Evolutionary conservation across 2,797 vertebrate species (phyloP).

Genomic region (Eutrigla gurnardus): DNA sequence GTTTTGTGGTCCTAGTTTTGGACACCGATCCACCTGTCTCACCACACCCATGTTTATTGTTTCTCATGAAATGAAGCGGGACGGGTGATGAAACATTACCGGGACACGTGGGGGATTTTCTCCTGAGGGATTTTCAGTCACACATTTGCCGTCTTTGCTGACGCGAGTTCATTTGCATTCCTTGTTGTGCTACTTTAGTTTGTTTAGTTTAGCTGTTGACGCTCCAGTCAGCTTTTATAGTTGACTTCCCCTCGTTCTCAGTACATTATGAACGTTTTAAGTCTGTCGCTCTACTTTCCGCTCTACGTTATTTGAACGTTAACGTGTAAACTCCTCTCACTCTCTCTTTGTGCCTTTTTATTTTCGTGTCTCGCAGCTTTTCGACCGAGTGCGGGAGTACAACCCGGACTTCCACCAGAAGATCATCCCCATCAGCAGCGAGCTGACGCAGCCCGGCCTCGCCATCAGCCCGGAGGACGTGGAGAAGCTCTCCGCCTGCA

Average conservation of each 20-base stretch:
- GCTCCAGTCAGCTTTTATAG: not conserved
- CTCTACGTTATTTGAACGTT: not conserved
- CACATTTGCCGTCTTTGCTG: not conserved
- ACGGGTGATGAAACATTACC: not conserved
- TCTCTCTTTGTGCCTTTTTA: not conserved
- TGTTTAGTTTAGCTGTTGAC: slow-evolving; percentile 4
- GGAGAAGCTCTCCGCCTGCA: slow-evolving; percentile 85
- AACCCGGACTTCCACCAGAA: slow-evolving; percentile 92
- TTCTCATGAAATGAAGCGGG: slow-evolving; percentile 3
- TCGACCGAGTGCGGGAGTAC: slow-evolving; percentile 92
- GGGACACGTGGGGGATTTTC: not conserved
- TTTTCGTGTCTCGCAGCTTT: slow-evolving; percentile 84
- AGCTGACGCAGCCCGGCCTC: slow-evolving; percentile 91
- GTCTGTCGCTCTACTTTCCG: not conserved
- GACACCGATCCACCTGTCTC: not conserved
- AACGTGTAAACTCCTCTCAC: not conserved
- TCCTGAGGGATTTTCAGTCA: slow-evolving; percentile 12
- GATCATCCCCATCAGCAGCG: slow-evolving; percentile 91
- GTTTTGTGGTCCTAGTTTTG: not conserved
- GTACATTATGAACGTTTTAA: not conserved
- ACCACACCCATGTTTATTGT: not conserved
- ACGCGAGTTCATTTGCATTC: slow-evolving; percentile 28
- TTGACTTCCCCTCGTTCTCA: not conserved
- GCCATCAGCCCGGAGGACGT: slow-evolving; percentile 90
- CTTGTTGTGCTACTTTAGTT: slow-evolving; percentile 26